phyloP scores from a whole-genome alignment of 2,797 vertebrate genomes.

The Heliangelus exortis region DNA sequence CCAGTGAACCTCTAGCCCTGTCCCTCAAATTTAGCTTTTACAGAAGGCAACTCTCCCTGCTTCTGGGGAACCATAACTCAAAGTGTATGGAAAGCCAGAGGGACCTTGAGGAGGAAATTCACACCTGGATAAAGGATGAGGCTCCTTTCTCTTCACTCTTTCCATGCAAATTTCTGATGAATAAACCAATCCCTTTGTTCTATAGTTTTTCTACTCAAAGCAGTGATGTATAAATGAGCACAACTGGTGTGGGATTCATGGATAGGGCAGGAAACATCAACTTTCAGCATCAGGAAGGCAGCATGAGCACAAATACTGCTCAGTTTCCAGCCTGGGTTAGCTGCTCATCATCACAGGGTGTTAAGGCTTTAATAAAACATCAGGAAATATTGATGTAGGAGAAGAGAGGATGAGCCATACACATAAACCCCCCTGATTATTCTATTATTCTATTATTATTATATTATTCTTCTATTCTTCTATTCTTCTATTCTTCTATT shows the following conservation, averaged over 20 bases:
- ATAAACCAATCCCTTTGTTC: neutral
- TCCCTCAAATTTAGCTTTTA: neutral
- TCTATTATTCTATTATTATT: too few relatives aligned
- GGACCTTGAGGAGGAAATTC: neutral
- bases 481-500: too few relatives aligned
- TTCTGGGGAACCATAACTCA: accelerated
- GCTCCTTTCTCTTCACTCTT: neutral
- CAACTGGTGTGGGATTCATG: neutral
- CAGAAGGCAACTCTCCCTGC: neutral
- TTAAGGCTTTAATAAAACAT: neutral
- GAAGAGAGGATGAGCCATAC: neutral
- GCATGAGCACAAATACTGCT: neutral
- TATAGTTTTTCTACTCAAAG: neutral
- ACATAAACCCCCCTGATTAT: neutral
- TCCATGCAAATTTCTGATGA: neutral
- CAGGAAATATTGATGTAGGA: neutral
- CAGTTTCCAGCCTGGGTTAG: neutral
- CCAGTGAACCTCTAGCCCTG: neutral
- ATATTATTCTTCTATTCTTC: too few relatives aligned
- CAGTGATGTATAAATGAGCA: neutral
- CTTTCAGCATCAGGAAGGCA: neutral
- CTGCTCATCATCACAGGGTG: neutral
- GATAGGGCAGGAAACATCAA: neutral
- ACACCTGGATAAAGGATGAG: neutral
- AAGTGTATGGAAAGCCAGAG: neutral